Conservation (phyloP, 1,140 invertebrate species). For the Schlechtendalia chinensis region DNA sequence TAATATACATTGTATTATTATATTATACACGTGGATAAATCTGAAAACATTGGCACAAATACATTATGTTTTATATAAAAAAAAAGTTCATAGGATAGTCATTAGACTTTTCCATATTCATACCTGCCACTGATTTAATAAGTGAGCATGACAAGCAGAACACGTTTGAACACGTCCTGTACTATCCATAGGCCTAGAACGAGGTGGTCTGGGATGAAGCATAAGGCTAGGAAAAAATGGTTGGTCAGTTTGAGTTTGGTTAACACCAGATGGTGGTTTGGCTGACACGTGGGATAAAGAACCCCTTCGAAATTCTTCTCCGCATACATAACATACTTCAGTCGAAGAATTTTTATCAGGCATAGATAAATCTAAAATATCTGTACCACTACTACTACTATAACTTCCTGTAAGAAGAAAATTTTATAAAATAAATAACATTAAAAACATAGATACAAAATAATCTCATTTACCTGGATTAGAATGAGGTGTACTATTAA, state of each 20-base stretch:
- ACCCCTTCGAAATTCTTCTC: slow-evolving; percentile 79
- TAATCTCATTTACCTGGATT: slow-evolving; percentile 36
- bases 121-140: slow-evolving; percentile 78
- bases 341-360: slow-evolving; percentile 85
- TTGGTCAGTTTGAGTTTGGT: slow-evolving; percentile 56
- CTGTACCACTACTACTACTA: slow-evolving; percentile 57
- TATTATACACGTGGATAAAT: too few species aligned
- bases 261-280: slow-evolving; percentile 58
- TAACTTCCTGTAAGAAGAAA: slow-evolving; percentile 49
- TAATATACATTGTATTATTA: too few species aligned
- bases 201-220: slow-evolving; percentile 76
- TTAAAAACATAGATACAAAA: neutral
- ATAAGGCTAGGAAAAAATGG: slow-evolving; percentile 83
- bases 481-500: slow-evolving; percentile 48
- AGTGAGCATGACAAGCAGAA: slow-evolving; percentile 74
- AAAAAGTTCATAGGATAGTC: neutral
- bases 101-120: too few species aligned
- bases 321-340: slow-evolving; percentile 85
- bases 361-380: slow-evolving; percentile 84
- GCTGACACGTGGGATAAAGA: slow-evolving; percentile 68
- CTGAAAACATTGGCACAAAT: too few species aligned
- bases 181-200: slow-evolving; percentile 80
- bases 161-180: slow-evolving; percentile 75
- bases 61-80: neutral
- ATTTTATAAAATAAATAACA: neutral